Conservation (phyloP, 2,888 invertebrate genomes). For the Neocrepidodera transversa region DNA sequence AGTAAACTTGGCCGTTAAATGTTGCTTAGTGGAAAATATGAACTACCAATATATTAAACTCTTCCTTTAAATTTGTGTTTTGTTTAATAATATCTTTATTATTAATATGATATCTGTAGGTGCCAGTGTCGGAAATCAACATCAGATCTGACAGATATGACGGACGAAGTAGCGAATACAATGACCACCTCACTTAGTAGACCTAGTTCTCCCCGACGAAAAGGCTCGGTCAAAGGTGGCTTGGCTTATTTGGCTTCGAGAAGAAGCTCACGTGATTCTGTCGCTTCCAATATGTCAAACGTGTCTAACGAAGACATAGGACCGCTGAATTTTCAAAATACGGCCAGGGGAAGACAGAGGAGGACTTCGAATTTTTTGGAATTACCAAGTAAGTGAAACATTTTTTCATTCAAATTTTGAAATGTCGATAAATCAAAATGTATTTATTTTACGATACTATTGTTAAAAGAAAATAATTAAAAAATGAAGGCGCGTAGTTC, state of each 20-base stretch:
- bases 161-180: conserved; percentile 64
- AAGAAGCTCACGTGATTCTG: conserved; percentile 71
- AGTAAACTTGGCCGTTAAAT: too few relatives aligned
- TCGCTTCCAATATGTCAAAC: conserved; percentile 71
- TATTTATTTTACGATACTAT: too few relatives aligned
- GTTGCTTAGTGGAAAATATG: too few relatives aligned
- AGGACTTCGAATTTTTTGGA: conserved; percentile 88
- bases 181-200: conserved; percentile 68
- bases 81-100: too few relatives aligned
- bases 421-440: neutral
- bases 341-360: conserved; percentile 78
- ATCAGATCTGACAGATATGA: conserved; percentile 74
- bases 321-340: conserved; percentile 80
- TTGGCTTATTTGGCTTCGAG: conserved; percentile 84
- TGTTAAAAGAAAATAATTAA: too few relatives aligned
- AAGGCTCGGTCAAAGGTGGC: conserved; percentile 74
- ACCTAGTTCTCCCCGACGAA: conserved; percentile 71
- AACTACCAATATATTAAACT: too few relatives aligned
- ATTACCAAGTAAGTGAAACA: conserved; percentile 74
- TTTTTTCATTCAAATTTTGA: neutral
- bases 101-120: too few relatives aligned
- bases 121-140: conserved; percentile 75
- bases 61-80: too few relatives aligned
- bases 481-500: too few relatives aligned
- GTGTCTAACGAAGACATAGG: conserved; percentile 83